phyloP scores from a whole-genome alignment of 2,113 vertebrate species.

The Otolemur garnettii region DNA sequence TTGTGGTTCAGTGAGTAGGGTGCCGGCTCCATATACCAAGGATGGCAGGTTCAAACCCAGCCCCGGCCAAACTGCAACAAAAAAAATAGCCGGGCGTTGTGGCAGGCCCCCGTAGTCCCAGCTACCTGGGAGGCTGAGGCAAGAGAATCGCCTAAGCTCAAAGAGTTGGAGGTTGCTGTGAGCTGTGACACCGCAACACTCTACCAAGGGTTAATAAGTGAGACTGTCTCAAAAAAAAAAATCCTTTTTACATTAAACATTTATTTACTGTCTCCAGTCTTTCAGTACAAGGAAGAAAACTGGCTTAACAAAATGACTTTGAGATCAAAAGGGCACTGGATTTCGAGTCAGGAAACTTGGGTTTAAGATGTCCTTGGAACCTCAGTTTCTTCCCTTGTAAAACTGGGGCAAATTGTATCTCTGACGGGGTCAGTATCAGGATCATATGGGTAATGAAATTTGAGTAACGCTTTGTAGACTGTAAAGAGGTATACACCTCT shows the following conservation, averaged over 20 bases:
- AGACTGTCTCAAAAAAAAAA: background rate
- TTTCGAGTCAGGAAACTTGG: background rate
- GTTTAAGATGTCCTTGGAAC: background rate
- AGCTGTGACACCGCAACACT: too few species aligned
- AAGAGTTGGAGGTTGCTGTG: too few species aligned
- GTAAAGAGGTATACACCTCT: background rate
- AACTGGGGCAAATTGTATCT: background rate
- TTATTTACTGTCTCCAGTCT: background rate
- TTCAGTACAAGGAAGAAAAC: background rate
- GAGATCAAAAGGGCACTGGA: background rate
- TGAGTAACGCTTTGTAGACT: background rate
- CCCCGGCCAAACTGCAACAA: too few species aligned
- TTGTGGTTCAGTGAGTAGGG: too few species aligned
- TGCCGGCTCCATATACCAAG: too few species aligned
- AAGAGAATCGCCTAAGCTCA: too few species aligned
- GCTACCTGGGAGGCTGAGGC: too few species aligned
- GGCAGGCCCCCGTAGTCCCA: too few species aligned
- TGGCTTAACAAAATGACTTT: background rate
- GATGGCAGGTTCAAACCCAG: too few species aligned
- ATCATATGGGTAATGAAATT: background rate
- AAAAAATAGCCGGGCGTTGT: too few species aligned
- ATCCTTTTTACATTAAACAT: background rate
- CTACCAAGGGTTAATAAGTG: too few species aligned
- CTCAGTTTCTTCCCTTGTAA: background rate
- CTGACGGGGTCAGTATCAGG: background rate